Evolutionary conservation across 1,140 invertebrate species (phyloP), one percentile per base, ranked within the genome.

Genomic region (Neodiprion pinetum): DNA sequence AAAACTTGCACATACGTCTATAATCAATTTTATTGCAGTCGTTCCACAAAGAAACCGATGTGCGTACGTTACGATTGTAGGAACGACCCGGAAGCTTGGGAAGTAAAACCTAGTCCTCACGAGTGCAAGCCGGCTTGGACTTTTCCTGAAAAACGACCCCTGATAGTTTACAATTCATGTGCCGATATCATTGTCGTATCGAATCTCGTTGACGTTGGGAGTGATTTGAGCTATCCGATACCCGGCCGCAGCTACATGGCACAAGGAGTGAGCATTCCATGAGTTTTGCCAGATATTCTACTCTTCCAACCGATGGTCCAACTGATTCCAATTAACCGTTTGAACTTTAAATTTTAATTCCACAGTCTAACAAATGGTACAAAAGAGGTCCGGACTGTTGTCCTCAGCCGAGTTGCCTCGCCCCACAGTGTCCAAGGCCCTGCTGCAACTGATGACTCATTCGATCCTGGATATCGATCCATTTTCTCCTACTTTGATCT

Each of bases 61-160:
- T 80, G 78, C 70, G 80, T 86, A 5, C 74, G 77, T 53, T 84
- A 84, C 47, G 68, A 81, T 72, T 76, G 69, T 53, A 76, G 67
- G 73, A 79, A 85, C 21, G 84, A 86, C 74, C 79, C 82, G 9
- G 78, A 82, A 9, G 76, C 82, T 9, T 80, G 81, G 80, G 21
- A 74, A 11, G 75, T 83, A 17, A 80, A 79, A 76, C 81, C 83
- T 23, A 88, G 85, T 76, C 81, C 83, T 14, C 74, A 81, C 11
- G 79, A 85, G 48, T 84, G 83, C 69, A 85, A 82, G 77, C 86
- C 86, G 7, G 48, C 76, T 7, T 88, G 85, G 85, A 83, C 76
- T 21, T 75, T 81, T 76, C 80, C 84, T 9, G 61, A 68, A 48
- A 87, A 82, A 14, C 74, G 85, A 49, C 87, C 87, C 0, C 74